A percentile compares a stretch with the other conserved stretches of the same genome.
Conservation (phyloP, 2,113 vertebrate species). For the Delphinapterus leucas region DNA sequence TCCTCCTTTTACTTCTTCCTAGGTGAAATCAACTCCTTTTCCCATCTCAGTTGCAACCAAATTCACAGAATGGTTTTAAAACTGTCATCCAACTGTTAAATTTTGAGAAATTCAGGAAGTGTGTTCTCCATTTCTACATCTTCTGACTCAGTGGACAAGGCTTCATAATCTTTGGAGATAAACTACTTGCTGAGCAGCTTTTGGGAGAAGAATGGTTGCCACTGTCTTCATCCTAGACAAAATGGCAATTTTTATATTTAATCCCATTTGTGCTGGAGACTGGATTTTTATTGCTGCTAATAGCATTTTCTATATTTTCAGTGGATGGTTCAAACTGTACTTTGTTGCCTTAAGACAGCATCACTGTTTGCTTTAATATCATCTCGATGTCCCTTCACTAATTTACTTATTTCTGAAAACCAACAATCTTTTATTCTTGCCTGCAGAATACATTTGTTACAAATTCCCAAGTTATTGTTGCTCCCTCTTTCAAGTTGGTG, state of each 20-base stretch:
- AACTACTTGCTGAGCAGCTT: background rate
- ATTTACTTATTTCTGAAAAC: conserved; percentile 93
- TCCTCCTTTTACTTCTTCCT: background rate
- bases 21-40: background rate
- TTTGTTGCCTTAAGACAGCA: background rate
- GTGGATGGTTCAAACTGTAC: background rate
- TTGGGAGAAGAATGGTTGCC: background rate
- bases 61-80: background rate
- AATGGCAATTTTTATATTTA: background rate
- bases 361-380: conserved; percentile 84
- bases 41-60: background rate
- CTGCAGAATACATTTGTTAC: conserved; percentile 94
- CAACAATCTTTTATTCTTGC: conserved; percentile 91
- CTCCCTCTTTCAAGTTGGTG: conserved; percentile 88
- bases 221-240: background rate
- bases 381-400: conserved; percentile 91
- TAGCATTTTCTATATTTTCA: background rate
- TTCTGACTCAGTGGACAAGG: background rate
- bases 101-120: background rate
- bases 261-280: background rate
- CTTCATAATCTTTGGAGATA: background rate
- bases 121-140: background rate
- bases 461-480: conserved; percentile 93
- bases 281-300: background rate
- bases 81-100: background rate